These are phyloP conservation scores for Arrhopalites spinosus DNA, from an alignment of 2,888 invertebrate genomes.

Conservation along the genomic window DNA sequence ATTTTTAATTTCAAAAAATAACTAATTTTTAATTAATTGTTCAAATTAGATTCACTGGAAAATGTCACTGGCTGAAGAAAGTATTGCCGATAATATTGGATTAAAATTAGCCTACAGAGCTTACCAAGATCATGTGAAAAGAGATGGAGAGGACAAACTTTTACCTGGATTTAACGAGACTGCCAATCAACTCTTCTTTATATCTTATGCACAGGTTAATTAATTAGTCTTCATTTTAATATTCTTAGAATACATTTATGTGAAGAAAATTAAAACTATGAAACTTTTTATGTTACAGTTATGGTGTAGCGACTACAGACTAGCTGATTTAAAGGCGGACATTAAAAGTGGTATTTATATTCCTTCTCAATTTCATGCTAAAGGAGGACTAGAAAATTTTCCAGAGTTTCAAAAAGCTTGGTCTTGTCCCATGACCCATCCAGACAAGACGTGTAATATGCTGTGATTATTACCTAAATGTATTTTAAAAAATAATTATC, in stretches of 20 bases:
- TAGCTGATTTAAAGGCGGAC: neutral
- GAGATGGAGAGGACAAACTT: constrained; percentile 16
- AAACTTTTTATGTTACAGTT: no score
- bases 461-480: constrained; percentile 25
- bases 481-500: neutral
- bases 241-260: neutral
- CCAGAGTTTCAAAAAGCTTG: constrained; percentile 43
- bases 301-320: constrained; percentile 33
- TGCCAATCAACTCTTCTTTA: constrained; percentile 42
- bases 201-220: constrained; percentile 42
- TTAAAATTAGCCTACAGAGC: constrained; percentile 34
- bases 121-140: constrained; percentile 12
- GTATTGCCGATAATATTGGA: constrained; percentile 34
- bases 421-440: constrained; percentile 34
- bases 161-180: constrained; percentile 40
- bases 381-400: constrained; percentile 39
- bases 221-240: neutral
- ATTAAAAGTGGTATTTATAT: neutral
- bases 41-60: constrained; percentile 35
- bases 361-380: constrained; percentile 36
- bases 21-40: neutral
- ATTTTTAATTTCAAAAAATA: neutral
- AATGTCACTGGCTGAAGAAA: constrained; percentile 21
- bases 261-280: no score
- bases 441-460: constrained; percentile 17